Percentiles rank a stretch among this genome's conserved stretches.
These are phyloP conservation scores for Brachionus rubens DNA, from an alignment of 1,140 invertebrate species.

Conservation along the genomic window DNA sequence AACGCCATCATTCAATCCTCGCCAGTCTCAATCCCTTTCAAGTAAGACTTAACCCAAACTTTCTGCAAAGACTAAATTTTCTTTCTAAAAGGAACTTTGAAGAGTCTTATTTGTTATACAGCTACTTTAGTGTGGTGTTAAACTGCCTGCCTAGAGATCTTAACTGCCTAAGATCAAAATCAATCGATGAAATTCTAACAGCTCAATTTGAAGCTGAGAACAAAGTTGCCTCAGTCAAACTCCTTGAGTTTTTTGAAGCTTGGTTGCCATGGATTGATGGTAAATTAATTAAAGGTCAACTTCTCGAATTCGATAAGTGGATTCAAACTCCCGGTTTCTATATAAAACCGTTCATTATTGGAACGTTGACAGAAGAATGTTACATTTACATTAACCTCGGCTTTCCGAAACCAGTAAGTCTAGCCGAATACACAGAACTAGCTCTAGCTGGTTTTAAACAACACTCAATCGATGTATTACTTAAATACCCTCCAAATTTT, in stretches of 20 bases:
- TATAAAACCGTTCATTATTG: conserved; percentile 36
- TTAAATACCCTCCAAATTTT: conserved; percentile 36
- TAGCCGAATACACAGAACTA: not conserved
- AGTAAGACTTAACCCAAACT: no score
- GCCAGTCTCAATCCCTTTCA: conserved; percentile 42
- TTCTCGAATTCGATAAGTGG: conserved; percentile 13
- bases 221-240: conserved; percentile 22
- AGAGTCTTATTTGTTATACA: conserved; percentile 5
- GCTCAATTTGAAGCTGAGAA: conserved; percentile 16
- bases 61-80: no score
- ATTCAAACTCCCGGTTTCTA: not conserved
- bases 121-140: not conserved
- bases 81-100: not conserved
- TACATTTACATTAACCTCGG: conserved; percentile 20
- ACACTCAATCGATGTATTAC: conserved; percentile 14
- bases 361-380: conserved; percentile 42
- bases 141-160: not conserved
- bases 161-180: not conserved
- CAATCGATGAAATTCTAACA: conserved; percentile 4
- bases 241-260: conserved; percentile 44
- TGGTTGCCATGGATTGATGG: conserved; percentile 40
- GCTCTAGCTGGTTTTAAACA: conserved; percentile 1
- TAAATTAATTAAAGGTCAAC: not conserved
- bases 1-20: conserved; percentile 66
- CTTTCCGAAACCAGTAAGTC: conserved; percentile 1